phyloP scores from a whole-genome alignment of 2,888 invertebrate species.

The Anticlea derivata region DNA sequence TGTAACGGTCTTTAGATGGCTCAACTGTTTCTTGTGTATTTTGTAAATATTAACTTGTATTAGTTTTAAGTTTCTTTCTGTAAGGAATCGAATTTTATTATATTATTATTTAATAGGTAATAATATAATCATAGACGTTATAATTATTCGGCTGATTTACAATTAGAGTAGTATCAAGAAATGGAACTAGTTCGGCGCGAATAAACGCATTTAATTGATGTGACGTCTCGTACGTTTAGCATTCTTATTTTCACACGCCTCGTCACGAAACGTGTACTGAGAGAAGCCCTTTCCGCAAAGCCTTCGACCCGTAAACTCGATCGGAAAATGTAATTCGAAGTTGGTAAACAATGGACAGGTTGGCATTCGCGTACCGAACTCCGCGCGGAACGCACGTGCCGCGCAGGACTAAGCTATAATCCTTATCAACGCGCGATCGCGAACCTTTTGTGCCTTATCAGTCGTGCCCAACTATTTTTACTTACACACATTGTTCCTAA shows the following conservation, averaged over 20 bases:
- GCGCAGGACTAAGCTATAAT: conserved; percentile 52
- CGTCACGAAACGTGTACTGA: conserved; percentile 9
- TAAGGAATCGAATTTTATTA: too few species aligned
- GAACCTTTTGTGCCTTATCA: conserved; percentile 68
- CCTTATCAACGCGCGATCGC: conserved; percentile 52
- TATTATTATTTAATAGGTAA: too few species aligned
- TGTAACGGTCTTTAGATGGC: too few species aligned
- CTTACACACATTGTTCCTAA: conserved; percentile 48
- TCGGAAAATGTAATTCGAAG: conserved; percentile 78
- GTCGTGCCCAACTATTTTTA: conserved; percentile 51
- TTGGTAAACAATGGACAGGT: conserved; percentile 72
- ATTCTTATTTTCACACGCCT: conserved; percentile 18
- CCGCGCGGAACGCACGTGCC: conserved; percentile 70
- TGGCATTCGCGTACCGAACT: conserved; percentile 75
- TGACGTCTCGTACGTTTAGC: conserved; percentile 14
- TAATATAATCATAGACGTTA: too few species aligned
- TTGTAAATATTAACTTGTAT: too few species aligned
- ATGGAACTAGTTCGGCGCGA: conserved; percentile 1
- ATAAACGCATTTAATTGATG: conserved; percentile 6
- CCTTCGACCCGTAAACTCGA: conserved; percentile 77
- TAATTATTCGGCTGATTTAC: too few species aligned
- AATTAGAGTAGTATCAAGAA: not conserved
- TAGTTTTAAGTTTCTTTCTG: too few species aligned
- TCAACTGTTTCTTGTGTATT: too few species aligned
- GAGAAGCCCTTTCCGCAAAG: conserved; percentile 44